A percentile compares a stretch with the other conserved stretches of the same genome.
Conservation (phyloP, 1,140 invertebrate species). For the Formica selysi region DNA sequence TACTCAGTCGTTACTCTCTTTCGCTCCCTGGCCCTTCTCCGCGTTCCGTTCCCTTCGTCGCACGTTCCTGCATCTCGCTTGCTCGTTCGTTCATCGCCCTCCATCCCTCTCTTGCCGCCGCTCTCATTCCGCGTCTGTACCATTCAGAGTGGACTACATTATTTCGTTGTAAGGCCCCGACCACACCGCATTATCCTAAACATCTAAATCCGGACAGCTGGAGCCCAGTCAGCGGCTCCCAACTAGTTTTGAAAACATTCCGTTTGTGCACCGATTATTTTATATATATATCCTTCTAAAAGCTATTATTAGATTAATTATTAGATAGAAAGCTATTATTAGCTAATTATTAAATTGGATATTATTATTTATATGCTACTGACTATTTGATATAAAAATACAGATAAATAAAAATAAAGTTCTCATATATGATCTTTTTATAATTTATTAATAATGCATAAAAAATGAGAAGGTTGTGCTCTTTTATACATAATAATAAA, state of each 20-base stretch:
- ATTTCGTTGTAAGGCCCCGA: constrained; percentile 85
- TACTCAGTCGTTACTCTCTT: constrained; percentile 75
- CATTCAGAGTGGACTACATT: constrained; percentile 86
- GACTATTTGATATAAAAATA: background rate
- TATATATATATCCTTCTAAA: background rate
- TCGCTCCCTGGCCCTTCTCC: constrained; percentile 56
- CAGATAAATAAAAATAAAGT: background rate
- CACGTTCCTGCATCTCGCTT: constrained; percentile 24
- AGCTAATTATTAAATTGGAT: background rate
- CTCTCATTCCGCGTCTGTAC: constrained; percentile 76
- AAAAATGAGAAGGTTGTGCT: background rate
- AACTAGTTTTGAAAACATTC: constrained; percentile 51
- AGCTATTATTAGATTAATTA: background rate
- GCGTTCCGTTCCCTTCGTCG: constrained; percentile 15
- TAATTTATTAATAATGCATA: background rate
- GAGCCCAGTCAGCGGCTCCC: constrained; percentile 80
- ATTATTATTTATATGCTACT: background rate
- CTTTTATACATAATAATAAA: background rate
- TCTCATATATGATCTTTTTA: background rate
- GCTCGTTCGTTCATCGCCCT: constrained; percentile 37
- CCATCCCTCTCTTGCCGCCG: constrained; percentile 39
- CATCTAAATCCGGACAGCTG: constrained; percentile 87
- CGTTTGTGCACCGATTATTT: background rate
- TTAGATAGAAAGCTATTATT: background rate
- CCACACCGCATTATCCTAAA: constrained; percentile 86